Evolutionary conservation across 2,113 vertebrate species (phyloP).

Genomic region (Morone saxatilis): DNA sequence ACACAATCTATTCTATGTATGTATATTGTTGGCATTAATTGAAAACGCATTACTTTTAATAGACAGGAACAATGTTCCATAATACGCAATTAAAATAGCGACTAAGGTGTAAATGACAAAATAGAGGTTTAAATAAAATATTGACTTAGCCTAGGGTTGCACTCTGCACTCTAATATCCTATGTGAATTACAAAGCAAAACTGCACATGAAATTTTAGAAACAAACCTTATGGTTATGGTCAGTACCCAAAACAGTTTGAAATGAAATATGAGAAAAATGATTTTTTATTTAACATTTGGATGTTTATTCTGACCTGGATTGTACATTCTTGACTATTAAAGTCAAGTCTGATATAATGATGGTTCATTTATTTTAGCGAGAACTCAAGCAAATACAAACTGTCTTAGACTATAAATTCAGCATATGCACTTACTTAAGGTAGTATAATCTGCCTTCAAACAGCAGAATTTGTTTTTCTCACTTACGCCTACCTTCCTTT

Average conservation of each 20-base stretch:
- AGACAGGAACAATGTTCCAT: neutral
- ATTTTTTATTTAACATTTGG: neutral
- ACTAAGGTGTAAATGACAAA: neutral
- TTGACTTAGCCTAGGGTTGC: too few relatives aligned
- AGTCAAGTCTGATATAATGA: neutral
- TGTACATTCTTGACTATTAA: neutral
- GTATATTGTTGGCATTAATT: neutral
- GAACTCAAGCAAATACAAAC: neutral
- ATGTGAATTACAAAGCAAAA: neutral
- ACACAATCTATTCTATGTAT: too few relatives aligned
- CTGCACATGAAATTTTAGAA: neutral
- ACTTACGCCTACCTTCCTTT: conserved; percentile 29
- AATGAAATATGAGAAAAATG: neutral
- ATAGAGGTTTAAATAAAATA: neutral
- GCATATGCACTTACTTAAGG: neutral
- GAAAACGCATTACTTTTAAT: conserved; percentile 6
- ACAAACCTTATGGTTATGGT: too few relatives aligned
- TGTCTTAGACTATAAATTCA: neutral
- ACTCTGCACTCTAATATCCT: neutral
- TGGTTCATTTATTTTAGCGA: neutral
- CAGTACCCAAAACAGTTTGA: neutral
- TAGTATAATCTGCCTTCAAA: conserved; percentile 36
- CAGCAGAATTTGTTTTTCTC: conserved; percentile 44
- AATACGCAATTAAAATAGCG: neutral
- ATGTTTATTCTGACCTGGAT: neutral